Percentiles rank a stretch among this genome's conserved stretches.
phyloP scores from a whole-genome alignment of 2,113 vertebrate species.

The Leptosomus discolor region DNA sequence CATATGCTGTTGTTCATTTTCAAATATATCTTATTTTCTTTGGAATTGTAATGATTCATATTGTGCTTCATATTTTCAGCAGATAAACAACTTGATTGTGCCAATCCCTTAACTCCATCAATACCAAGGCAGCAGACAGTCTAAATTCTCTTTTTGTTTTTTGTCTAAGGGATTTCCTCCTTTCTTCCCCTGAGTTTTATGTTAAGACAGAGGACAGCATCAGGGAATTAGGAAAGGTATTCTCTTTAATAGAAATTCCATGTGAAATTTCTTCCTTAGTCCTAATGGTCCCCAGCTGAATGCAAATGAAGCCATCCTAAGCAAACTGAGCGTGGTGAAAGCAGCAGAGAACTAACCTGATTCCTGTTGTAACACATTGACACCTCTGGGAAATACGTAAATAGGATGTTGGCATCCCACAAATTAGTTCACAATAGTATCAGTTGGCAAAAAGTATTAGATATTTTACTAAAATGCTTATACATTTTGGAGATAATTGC shows the following conservation, averaged over 20 bases:
- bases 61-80: conserved; percentile 6
- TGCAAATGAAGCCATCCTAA: neutral
- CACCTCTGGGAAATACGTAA: neutral
- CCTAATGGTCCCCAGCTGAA: neutral
- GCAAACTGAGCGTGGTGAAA: neutral
- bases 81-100: neutral
- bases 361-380: neutral
- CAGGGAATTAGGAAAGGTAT: neutral
- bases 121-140: neutral
- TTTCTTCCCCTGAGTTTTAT: neutral
- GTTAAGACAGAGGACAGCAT: neutral
- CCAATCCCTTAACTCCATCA: neutral
- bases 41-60: conserved; percentile 31
- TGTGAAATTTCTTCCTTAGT: neutral
- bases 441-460: neutral
- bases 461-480: neutral
- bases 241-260: neutral
- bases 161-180: neutral
- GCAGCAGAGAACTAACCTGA: neutral
- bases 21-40: conserved; percentile 11
- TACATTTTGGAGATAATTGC: neutral
- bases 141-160: neutral
- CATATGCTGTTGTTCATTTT: conserved; percentile 1
- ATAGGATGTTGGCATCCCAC: neutral
- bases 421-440: neutral